phyloP scores from a whole-genome alignment of 2,113 vertebrate genomes.

The Siniperca chuatsi region DNA sequence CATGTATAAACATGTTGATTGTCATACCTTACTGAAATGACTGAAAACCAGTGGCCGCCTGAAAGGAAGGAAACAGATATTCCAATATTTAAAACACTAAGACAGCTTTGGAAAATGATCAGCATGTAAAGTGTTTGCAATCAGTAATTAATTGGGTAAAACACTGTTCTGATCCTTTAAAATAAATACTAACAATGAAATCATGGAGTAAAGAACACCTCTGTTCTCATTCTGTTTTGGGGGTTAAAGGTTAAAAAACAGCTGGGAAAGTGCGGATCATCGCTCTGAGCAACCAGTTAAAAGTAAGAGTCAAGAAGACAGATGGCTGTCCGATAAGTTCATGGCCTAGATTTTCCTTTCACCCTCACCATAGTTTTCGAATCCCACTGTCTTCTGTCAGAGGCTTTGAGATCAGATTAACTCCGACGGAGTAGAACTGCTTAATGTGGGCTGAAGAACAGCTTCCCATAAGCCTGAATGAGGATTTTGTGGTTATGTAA shows the following conservation, averaged over 20 bases:
- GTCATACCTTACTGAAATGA: neutral
- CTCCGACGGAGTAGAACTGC: conserved; percentile 16
- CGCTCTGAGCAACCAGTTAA: neutral
- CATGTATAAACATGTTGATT: neutral
- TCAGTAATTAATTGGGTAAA: neutral
- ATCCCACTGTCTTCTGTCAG: conserved; percentile 24
- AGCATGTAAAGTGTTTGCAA: neutral
- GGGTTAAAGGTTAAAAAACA: neutral
- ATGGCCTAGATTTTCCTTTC: conserved; percentile 4
- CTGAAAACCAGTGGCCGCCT: neutral
- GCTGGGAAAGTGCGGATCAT: neutral
- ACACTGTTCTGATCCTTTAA: neutral
- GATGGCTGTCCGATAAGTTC: conserved; percentile 2
- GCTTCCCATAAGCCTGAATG: conserved; percentile 59
- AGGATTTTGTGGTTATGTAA: conserved; percentile 75
- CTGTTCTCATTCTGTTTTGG: neutral
- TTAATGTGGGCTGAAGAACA: conserved; percentile 57
- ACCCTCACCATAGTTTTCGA: conserved; percentile 4
- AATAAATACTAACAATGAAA: neutral
- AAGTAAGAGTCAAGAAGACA: neutral
- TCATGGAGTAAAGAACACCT: neutral
- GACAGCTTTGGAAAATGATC: neutral
- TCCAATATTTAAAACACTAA: neutral
- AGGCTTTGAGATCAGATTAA: conserved; percentile 61
- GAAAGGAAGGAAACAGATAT: neutral